phyloP scores from a whole-genome alignment of 37 sponge, comb jelly and placozoan genomes.

The Beroe forskalii region DNA sequence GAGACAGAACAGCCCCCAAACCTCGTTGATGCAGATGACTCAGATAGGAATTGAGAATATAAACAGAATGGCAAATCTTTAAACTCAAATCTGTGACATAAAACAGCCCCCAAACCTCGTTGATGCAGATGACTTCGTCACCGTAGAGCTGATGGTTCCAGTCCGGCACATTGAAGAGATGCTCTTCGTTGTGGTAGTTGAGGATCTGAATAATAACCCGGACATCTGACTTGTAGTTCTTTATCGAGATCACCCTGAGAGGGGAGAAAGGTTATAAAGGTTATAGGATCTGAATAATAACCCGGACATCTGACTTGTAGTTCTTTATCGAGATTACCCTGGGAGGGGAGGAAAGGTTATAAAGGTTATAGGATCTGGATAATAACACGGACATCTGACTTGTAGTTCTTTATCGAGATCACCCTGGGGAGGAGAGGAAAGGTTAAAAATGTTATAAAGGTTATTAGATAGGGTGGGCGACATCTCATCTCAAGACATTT shows the following conservation, averaged over 20 bases:
- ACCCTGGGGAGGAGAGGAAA: conserved; percentile 39
- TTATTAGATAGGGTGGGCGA: no score
- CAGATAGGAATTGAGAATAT: no score
- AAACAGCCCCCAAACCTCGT: no score
- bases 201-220: conserved; percentile 24
- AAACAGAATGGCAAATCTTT: no score
- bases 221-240: conserved; percentile 18
- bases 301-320: background rate
- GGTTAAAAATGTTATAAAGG: no score
- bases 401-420: conserved; percentile 43
- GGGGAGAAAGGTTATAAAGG: no score
- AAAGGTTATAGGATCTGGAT: conserved; percentile 35
- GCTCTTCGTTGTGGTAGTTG: conserved; percentile 46
- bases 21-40: conserved; percentile 50
- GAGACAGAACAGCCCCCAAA: no score
- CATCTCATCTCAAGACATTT: no score
- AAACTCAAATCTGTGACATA: no score
- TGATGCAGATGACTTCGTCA: conserved; percentile 44
- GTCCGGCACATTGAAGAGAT: conserved; percentile 27
- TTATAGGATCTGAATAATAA: conserved; percentile 32
- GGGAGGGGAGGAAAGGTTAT: no score
- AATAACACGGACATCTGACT: conserved; percentile 1
- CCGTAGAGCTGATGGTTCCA: conserved; percentile 23
- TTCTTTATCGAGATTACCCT: conserved; percentile 53
- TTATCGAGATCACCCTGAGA: conserved; percentile 40